These are phyloP conservation scores for Thereva nobilitata DNA, from an alignment of 2,888 invertebrate species.

Conservation along the genomic window DNA sequence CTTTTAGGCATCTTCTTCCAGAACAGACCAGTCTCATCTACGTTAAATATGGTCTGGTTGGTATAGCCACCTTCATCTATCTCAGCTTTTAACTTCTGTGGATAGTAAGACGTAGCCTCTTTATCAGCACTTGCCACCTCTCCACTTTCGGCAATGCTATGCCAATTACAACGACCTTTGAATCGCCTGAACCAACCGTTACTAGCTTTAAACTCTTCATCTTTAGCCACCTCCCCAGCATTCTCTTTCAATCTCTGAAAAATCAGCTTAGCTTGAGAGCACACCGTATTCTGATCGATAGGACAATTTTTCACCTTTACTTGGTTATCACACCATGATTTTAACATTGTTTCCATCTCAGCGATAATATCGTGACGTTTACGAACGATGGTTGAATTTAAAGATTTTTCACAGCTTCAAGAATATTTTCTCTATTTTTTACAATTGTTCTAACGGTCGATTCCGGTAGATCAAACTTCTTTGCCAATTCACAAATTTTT, in stretches of 20 bases:
- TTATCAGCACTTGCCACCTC: constrained; percentile 12
- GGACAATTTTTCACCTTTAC: constrained; percentile 30
- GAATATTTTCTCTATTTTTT: constrained; percentile 22
- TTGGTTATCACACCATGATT: constrained; percentile 30
- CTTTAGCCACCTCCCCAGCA: constrained; percentile 13
- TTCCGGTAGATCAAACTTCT: constrained; percentile 13
- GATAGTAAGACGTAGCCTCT: too few relatives aligned
- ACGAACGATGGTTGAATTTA: constrained; percentile 8
- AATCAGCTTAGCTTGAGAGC: too few relatives aligned
- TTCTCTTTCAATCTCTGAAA: constrained; percentile 23
- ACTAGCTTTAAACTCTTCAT: constrained; percentile 18
- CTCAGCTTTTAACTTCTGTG: too few relatives aligned
- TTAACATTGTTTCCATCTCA: constrained; percentile 17
- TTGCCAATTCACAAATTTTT: constrained; percentile 23
- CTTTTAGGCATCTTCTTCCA: too few relatives aligned
- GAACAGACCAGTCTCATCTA: too few relatives aligned
- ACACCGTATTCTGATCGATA: too few relatives aligned
- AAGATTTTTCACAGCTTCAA: constrained; percentile 20
- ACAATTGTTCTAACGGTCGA: constrained; percentile 9
- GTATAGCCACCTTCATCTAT: too few relatives aligned
- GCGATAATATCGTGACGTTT: constrained; percentile 16
- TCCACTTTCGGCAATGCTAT: constrained; percentile 16
- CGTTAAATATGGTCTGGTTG: too few relatives aligned
- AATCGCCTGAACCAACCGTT: constrained; percentile 17
- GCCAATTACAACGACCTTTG: constrained; percentile 21